Percentiles rank a stretch among this genome's conserved stretches.
phyloP scores from a whole-genome alignment of 1,140 invertebrate genomes.

The Stratiolaelaps scimitus region DNA sequence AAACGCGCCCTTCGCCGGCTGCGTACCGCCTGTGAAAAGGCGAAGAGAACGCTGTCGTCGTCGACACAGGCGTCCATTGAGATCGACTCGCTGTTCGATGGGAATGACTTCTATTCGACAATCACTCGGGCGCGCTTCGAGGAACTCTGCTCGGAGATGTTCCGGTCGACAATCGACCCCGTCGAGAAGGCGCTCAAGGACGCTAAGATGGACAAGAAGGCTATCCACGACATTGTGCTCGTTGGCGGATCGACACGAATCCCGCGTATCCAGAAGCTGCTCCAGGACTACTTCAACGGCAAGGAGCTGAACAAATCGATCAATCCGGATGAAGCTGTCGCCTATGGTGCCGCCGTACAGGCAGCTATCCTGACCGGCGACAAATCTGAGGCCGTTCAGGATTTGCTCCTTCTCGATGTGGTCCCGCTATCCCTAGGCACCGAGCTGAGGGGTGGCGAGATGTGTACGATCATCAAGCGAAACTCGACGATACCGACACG shows the following conservation, averaged over 20 bases:
- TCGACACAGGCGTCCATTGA: slow-evolving; percentile 37
- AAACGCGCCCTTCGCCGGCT: slow-evolving; percentile 36
- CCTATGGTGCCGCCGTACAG: slow-evolving; percentile 61
- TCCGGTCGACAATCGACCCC: slow-evolving; percentile 38
- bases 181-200: slow-evolving; percentile 41
- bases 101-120: slow-evolving; percentile 35
- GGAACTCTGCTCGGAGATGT: slow-evolving; percentile 38
- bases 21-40: slow-evolving; percentile 38
- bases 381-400: slow-evolving; percentile 80
- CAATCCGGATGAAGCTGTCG: slow-evolving; percentile 80
- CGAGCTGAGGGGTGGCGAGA: slow-evolving; percentile 39
- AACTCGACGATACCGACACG: slow-evolving; percentile 37
- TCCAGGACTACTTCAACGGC: slow-evolving; percentile 39
- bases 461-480: slow-evolving; percentile 34
- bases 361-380: slow-evolving; percentile 77
- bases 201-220: slow-evolving; percentile 42
- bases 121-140: slow-evolving; percentile 39
- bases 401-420: slow-evolving; percentile 80
- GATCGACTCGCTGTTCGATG: slow-evolving; percentile 36
- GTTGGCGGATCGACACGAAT: slow-evolving; percentile 46
- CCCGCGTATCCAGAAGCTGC: slow-evolving; percentile 35
- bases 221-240: slow-evolving; percentile 45
- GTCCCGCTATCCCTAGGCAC: slow-evolving; percentile 51
- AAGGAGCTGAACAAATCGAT: slow-evolving; percentile 52
- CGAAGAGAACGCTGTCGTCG: slow-evolving; percentile 39